Evolutionary conservation across 2,113 vertebrate species (phyloP), one percentile per base, ranked within the genome.

Genomic region (Strix uralensis): DNA sequence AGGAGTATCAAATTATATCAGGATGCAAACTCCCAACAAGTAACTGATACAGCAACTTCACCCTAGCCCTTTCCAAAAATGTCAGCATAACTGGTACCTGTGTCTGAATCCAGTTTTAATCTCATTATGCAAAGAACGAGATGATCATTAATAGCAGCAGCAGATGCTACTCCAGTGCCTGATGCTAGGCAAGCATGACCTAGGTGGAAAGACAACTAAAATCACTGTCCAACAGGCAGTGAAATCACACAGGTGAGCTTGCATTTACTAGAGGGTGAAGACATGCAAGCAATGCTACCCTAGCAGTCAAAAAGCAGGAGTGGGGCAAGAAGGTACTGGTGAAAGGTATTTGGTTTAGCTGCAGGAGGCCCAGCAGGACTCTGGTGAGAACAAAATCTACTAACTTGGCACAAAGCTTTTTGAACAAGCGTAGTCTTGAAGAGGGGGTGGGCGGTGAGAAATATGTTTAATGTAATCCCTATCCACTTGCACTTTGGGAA

Each of bases 361-460:
- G 66, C 61, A 81, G 55, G 32, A 65, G 22, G 29, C 44, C 6
- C 74, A 75, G 57, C 21, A 88, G 29, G 42, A 74, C n/a, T 85
- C 55, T 27, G 21, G 19, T 23, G n/a, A 94, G 49, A 92, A 85
- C 30, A 63, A 91, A 55, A 25, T 59, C 78, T 54, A 62, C 21
- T 42, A 78, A 73, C n/a, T 12, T 57, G 40, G 36, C 51, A 87
- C 30, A 80, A 75, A 87, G 14, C 26, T 42, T 69, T 73, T 27
- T 61, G 34, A 92, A 86, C 32, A 69, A 40, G 52, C 32, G 36
- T 14, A 66, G 17, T 40, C 36, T 49, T 62, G 59, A 81, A 44
- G 20, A 4, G 1, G 4, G 3, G 3, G 46, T 47, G 46, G 5
- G 44, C 0, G 0, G 21, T 30, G 17, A 55, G 47, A 79, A 79